Evolutionary conservation across 2,113 vertebrate genomes (phyloP).

Genomic region (Dipodomys ordii): DNA sequence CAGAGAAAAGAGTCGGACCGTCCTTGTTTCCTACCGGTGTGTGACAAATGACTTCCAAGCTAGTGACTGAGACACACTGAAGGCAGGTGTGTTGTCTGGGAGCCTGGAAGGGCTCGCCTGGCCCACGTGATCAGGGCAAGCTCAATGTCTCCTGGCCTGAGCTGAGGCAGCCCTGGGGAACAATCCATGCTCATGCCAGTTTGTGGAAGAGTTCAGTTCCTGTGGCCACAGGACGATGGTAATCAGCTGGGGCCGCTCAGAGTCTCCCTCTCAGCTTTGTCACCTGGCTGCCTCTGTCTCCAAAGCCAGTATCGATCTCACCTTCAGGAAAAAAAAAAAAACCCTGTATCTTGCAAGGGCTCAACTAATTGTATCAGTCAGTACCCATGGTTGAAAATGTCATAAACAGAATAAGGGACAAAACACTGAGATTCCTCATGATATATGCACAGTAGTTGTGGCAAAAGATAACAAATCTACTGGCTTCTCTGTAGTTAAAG

Average conservation of each 20-base stretch:
- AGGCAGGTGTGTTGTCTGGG: background rate
- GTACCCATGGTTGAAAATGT: background rate
- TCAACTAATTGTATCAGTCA: background rate
- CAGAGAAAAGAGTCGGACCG: background rate
- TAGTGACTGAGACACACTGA: background rate
- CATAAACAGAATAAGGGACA: background rate
- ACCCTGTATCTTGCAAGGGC: background rate
- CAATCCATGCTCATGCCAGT: background rate
- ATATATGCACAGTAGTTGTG: background rate
- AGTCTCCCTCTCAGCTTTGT: background rate
- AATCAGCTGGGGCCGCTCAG: too few relatives aligned
- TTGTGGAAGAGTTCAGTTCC: background rate
- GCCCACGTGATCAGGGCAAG: background rate
- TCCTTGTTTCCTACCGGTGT: background rate
- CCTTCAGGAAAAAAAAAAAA: background rate
- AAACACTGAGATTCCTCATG: background rate
- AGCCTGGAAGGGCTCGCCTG: background rate
- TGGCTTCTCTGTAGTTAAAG: background rate
- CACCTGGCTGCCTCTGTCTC: accelerated
- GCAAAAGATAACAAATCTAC: too few relatives aligned
- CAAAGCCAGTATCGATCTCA: background rate
- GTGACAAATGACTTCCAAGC: background rate
- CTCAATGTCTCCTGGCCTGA: accelerated
- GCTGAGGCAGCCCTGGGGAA: background rate
- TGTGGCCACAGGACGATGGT: background rate